Percentiles rank a stretch among this genome's conserved stretches.
phyloP scores from a whole-genome alignment of 1,140 invertebrate genomes.

The Calliopsis andreniformis region DNA sequence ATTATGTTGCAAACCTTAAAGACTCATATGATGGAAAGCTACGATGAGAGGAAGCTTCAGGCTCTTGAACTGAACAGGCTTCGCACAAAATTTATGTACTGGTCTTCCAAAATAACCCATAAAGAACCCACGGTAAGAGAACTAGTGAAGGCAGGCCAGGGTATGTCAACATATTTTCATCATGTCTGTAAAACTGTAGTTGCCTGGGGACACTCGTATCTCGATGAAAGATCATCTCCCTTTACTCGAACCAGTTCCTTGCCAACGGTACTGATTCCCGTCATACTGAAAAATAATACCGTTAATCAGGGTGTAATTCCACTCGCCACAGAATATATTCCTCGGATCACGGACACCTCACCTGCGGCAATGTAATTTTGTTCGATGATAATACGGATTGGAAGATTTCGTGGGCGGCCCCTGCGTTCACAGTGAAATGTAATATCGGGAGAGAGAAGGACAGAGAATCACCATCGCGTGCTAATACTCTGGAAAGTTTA shows the following conservation, averaged over 20 bases:
- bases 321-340: not conserved
- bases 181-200: not conserved
- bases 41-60: too few species aligned
- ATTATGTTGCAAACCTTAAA: too few species aligned
- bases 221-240: not conserved
- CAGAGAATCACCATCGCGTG: conserved; percentile 20
- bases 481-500: conserved; percentile 46
- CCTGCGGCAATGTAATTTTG: conserved; percentile 22
- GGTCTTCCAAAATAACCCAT: not conserved
- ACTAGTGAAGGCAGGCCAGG: not conserved
- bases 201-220: not conserved
- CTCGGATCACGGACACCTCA: not conserved
- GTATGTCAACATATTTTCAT: not conserved
- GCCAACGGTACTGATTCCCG: not conserved
- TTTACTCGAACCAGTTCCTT: not conserved
- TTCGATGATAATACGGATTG: conserved; percentile 32
- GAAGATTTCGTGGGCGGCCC: conserved; percentile 22
- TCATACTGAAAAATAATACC: conserved; percentile 16
- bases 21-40: too few species aligned
- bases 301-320: conserved; percentile 31
- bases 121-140: not conserved
- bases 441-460: conserved; percentile 14
- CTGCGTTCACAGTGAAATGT: conserved; percentile 12
- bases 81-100: too few species aligned
- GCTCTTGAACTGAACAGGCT: too few species aligned